Evolutionary conservation across 2,113 vertebrate genomes (phyloP).

Genomic region (Bos indicus): DNA sequence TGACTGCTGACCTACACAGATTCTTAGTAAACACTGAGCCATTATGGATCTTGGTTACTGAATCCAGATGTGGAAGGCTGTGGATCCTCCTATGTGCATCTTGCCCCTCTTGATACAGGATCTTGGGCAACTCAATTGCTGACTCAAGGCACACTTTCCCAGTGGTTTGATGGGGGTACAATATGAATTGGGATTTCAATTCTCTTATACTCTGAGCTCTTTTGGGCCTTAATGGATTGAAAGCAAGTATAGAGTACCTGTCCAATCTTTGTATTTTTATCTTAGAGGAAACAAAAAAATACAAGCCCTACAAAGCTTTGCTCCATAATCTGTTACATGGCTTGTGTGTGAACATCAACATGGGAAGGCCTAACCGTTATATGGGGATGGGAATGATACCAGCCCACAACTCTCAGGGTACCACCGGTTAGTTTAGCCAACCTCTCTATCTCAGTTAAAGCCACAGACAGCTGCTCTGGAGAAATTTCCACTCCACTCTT

Average conservation of each 20-base stretch:
- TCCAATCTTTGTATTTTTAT: background rate
- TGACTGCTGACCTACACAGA: background rate
- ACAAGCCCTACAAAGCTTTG: background rate
- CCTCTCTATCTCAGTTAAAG: slow-evolving; percentile 94
- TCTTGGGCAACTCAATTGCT: background rate
- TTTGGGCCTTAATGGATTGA: background rate
- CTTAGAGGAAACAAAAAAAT: background rate
- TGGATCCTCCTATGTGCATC: background rate
- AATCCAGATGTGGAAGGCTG: background rate
- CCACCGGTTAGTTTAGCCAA: background rate
- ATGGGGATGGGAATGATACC: background rate
- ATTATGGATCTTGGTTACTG: background rate
- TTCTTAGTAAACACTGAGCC: background rate
- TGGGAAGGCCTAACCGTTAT: background rate
- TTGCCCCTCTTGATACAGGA: background rate
- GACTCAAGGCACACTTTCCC: background rate
- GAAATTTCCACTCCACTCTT: slow-evolving; percentile 98
- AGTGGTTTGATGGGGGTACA: background rate
- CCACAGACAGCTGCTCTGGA: slow-evolving; percentile 95
- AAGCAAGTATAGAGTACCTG: background rate
- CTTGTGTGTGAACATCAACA: background rate
- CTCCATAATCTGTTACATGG: background rate
- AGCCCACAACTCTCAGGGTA: background rate
- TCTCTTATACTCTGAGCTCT: background rate
- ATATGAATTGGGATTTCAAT: background rate